Evolutionary conservation across 1,140 invertebrate genomes (phyloP).

Genomic region (Macrobrachium nipponense): DNA sequence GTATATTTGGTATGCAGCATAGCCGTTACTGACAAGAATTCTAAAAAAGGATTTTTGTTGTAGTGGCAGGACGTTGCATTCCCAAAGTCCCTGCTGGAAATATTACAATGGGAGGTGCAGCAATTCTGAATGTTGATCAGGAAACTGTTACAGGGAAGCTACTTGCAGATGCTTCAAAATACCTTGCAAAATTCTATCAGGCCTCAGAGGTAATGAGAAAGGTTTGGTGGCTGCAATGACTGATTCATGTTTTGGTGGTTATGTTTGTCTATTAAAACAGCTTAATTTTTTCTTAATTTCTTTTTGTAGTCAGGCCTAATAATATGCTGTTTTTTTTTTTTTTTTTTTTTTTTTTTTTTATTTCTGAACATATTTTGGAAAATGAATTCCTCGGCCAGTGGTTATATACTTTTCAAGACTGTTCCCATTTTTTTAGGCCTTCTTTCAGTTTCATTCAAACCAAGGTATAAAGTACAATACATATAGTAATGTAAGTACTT

Average conservation of each 20-base stretch:
- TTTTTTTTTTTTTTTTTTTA: no score
- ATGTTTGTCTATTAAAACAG: neutral
- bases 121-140: conserved; percentile 29
- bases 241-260: neutral
- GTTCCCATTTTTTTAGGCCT: no score
- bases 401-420: no score
- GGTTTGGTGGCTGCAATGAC: neutral
- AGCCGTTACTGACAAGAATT: neutral
- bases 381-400: no score
- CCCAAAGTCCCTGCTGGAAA: conserved; percentile 45
- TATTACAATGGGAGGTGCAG: neutral
- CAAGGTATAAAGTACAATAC: no score
- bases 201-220: conserved; percentile 55
- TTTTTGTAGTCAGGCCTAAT: no score
- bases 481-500: no score
- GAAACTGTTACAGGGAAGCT: conserved; percentile 28
- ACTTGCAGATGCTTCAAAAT: conserved; percentile 44
- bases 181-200: conserved; percentile 53
- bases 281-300: neutral
- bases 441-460: no score
- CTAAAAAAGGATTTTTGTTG: conserved; percentile 1
- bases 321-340: no score
- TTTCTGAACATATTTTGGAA: no score
- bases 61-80: conserved; percentile 63
- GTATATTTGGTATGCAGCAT: neutral